Percentiles rank a stretch among this genome's conserved stretches.
Conservation (phyloP, 2,888 invertebrate genomes). For the Eupithecia insigniata region DNA sequence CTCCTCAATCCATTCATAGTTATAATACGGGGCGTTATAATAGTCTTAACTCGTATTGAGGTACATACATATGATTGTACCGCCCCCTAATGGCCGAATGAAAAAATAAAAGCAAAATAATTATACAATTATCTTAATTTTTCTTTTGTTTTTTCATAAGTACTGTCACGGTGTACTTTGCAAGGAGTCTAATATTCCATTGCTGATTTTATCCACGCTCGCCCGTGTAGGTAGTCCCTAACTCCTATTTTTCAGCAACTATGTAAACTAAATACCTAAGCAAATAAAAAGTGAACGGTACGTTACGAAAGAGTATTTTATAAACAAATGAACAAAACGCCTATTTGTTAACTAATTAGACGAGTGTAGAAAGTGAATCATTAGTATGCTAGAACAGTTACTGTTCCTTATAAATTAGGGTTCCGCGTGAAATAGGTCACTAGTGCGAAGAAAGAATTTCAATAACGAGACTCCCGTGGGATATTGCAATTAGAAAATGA, state of each 20-base stretch:
- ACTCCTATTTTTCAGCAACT: background rate
- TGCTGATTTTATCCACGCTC: no score
- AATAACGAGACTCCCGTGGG: background rate
- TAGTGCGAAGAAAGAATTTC: background rate
- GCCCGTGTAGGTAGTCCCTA: no score
- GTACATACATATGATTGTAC: no score
- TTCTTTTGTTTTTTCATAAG: no score
- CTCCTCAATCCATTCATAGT: no score
- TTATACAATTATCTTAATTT: no score
- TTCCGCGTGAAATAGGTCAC: conserved; percentile 1
- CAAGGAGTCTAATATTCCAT: no score
- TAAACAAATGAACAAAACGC: conserved; percentile 23
- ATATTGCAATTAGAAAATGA: background rate
- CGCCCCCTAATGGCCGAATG: no score
- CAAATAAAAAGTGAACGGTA: conserved; percentile 22
- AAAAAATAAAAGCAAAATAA: no score
- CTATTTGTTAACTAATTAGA: conserved; percentile 26
- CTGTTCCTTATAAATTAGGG: conserved; percentile 20
- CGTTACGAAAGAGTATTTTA: conserved; percentile 21
- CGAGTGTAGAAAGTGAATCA: conserved; percentile 32
- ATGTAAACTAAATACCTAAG: background rate
- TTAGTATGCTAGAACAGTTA: conserved; percentile 18
- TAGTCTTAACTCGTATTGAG: no score
- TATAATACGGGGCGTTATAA: no score
- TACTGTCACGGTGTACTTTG: no score